phyloP scores from a whole-genome alignment of 1,140 invertebrate genomes.

The Aphidius gifuensis region DNA sequence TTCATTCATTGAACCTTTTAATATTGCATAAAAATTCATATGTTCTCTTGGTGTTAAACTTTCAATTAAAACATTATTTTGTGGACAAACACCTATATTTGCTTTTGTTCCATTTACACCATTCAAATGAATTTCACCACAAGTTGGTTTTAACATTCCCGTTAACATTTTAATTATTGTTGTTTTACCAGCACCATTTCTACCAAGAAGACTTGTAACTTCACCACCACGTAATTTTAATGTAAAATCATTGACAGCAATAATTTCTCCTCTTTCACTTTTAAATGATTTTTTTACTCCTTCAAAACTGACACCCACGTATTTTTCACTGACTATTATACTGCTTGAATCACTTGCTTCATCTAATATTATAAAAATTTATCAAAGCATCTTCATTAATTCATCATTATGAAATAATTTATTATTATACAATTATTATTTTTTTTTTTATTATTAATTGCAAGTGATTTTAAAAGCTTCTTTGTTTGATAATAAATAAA shows the following conservation, averaged over 20 bases:
- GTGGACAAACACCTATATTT: slow-evolving; percentile 75
- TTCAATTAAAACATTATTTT: slow-evolving; percentile 80
- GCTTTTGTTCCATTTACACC: slow-evolving; percentile 44
- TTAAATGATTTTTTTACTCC: slow-evolving; percentile 54
- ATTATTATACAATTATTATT: not conserved
- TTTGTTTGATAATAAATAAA: too few relatives aligned
- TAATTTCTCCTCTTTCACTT: slow-evolving; percentile 39
- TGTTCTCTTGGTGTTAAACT: slow-evolving; percentile 78
- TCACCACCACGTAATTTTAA: slow-evolving; percentile 66
- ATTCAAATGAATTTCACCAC: slow-evolving; percentile 57
- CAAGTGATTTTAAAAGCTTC: too few relatives aligned
- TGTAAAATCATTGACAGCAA: slow-evolving; percentile 68
- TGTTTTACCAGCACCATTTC: slow-evolving; percentile 81
- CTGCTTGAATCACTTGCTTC: slow-evolving; percentile 39
- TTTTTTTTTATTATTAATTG: slow-evolving; percentile 7
- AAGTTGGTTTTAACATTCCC: slow-evolving; percentile 61
- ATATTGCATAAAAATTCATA: slow-evolving; percentile 72
- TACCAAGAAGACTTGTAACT: slow-evolving; percentile 72
- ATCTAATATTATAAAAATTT: slow-evolving; percentile 28
- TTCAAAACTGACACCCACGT: slow-evolving; percentile 55
- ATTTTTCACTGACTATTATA: slow-evolving; percentile 43
- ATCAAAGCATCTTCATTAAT: not conserved
- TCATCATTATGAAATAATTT: not conserved
- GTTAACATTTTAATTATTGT: slow-evolving; percentile 72
- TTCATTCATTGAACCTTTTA: slow-evolving; percentile 61